Conservation (phyloP, 2,113 vertebrate genomes). For the Phyllostomus hastatus region DNA sequence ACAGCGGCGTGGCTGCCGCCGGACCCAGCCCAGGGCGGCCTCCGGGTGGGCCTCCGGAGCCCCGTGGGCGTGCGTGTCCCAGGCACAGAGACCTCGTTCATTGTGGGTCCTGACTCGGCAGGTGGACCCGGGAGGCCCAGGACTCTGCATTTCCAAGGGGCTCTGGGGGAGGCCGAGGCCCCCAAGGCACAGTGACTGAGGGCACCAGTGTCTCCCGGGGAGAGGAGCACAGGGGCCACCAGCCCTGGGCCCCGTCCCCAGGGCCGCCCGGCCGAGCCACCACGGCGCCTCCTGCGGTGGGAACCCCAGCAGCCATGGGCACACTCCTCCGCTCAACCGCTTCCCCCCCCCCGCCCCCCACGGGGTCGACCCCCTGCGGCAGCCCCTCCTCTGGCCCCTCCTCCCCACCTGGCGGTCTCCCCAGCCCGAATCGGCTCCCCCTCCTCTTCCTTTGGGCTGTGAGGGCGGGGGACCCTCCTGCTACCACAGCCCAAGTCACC, state of each 20-base stretch:
- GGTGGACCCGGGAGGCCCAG: neutral
- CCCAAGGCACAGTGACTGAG: neutral
- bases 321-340: too few species aligned
- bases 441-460: neutral
- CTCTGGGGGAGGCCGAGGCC: neutral
- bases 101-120: neutral
- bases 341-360: neutral
- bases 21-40: neutral
- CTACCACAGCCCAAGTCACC: neutral
- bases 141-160: too few species aligned
- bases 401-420: neutral
- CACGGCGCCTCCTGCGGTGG: accelerated
- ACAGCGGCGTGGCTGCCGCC: accelerated
- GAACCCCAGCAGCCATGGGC: neutral
- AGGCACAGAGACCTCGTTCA: accelerated
- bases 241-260: neutral
- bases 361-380: too few species aligned
- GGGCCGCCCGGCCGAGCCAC: too few species aligned
- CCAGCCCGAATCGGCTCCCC: neutral
- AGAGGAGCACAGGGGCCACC: too few species aligned
- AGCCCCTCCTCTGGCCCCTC: neutral
- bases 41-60: neutral
- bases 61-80: accelerated
- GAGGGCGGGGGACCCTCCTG: neutral
- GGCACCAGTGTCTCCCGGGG: neutral